phyloP scores from a whole-genome alignment of 1,140 invertebrate species.

The Brachionus asplanchnoidis region DNA sequence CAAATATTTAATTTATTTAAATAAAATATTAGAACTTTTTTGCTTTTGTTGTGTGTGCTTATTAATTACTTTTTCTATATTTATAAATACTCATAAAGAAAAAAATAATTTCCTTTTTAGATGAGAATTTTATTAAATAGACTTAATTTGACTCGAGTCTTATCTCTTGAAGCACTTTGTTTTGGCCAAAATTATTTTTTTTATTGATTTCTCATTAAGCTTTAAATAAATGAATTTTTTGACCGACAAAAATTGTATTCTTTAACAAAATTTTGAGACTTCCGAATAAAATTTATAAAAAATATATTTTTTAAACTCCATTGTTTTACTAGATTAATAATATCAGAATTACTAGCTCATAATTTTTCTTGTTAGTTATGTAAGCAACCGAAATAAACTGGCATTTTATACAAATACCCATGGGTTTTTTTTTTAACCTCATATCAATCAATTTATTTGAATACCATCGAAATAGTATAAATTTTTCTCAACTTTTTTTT shows the following conservation, averaged over 20 bases:
- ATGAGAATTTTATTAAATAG: background rate
- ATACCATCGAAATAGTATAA: background rate
- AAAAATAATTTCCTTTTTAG: background rate
- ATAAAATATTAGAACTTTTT: background rate
- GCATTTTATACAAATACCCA: background rate
- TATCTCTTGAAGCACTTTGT: background rate
- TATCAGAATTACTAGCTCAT: background rate
- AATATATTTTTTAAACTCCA: background rate
- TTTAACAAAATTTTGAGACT: background rate
- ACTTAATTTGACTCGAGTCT: background rate
- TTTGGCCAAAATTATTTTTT: background rate
- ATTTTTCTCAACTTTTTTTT: background rate
- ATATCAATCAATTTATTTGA: background rate
- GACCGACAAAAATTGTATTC: background rate
- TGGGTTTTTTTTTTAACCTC: background rate
- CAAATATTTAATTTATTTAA: constrained; percentile 7
- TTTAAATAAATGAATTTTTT: background rate
- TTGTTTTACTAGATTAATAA: background rate
- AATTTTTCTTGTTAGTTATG: background rate
- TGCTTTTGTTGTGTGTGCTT: background rate
- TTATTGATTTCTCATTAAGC: background rate
- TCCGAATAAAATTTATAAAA: too few species aligned
- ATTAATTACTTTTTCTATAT: background rate
- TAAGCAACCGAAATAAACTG: background rate
- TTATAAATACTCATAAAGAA: background rate